Conservation (phyloP, 1,140 invertebrate species). For the Pseudomyrmex flavicornis region DNA sequence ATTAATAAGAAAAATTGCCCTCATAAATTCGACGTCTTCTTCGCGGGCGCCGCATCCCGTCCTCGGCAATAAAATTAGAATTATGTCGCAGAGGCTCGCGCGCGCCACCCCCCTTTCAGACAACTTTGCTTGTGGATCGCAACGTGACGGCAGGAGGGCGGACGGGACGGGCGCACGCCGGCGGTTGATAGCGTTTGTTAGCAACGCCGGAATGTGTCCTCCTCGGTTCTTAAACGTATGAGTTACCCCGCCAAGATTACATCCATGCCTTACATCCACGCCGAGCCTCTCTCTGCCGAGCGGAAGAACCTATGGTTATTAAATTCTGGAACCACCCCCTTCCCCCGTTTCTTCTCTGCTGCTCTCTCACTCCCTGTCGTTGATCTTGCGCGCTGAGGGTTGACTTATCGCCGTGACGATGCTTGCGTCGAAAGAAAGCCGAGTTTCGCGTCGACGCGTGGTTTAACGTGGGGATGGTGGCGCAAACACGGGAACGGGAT, state of each 20-base stretch:
- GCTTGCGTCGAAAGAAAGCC: constrained; percentile 41
- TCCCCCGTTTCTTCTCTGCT: not conserved
- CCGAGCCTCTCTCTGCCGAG: constrained; percentile 62
- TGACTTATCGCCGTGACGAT: constrained; percentile 76
- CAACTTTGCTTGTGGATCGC: constrained; percentile 38
- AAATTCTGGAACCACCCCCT: constrained; percentile 81
- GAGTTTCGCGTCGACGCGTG: constrained; percentile 44
- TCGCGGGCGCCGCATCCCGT: constrained; percentile 69
- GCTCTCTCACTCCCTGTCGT: constrained; percentile 25
- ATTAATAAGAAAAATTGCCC: constrained; percentile 86
- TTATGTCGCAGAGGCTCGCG: constrained; percentile 77
- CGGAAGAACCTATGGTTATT: constrained; percentile 81
- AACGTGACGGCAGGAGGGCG: constrained; percentile 2
- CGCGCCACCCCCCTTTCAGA: constrained; percentile 11
- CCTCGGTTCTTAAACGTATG: constrained; percentile 81
- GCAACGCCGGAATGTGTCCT: constrained; percentile 81
- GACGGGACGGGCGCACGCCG: constrained; percentile 27
- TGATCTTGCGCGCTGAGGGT: constrained; percentile 64
- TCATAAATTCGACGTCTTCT: constrained; percentile 81
- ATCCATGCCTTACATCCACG: constrained; percentile 78
- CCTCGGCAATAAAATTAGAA: constrained; percentile 84
- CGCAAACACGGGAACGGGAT: constrained; percentile 1
- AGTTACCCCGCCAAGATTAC: constrained; percentile 83
- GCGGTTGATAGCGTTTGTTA: constrained; percentile 80
- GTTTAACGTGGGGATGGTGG: constrained; percentile 5